Evolutionary conservation across 2,797 vertebrate genomes (phyloP).

Genomic region (Anomalospiza imberbis): DNA sequence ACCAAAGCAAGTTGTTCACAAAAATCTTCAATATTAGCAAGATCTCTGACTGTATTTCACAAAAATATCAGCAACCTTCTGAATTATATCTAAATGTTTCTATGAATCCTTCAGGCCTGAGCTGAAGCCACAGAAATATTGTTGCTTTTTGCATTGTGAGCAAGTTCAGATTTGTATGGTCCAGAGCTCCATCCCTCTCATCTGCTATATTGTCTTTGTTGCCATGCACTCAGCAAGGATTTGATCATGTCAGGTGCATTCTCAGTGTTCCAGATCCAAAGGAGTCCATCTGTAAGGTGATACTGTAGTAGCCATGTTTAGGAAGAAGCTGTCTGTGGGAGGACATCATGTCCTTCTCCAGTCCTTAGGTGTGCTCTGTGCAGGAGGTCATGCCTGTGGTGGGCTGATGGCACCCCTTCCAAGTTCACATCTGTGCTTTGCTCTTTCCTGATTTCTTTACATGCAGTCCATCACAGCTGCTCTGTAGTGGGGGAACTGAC

Average conservation of each 20-base stretch:
- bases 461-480: background rate
- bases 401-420: background rate
- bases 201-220: background rate
- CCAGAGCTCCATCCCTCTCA: background rate
- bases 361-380: rapidly evolving
- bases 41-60: background rate
- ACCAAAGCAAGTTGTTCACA: background rate
- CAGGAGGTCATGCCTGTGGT: background rate
- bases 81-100: background rate
- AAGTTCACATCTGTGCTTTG: rapidly evolving
- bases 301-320: rapidly evolving
- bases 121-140: background rate
- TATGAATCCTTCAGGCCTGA: background rate
- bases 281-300: background rate
- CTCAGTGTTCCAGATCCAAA: background rate
- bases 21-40: background rate
- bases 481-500: background rate
- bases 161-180: background rate
- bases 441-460: background rate
- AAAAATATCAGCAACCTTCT: background rate
- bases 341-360: background rate
- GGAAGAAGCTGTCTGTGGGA: background rate
- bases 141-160: background rate
- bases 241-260: rapidly evolving
- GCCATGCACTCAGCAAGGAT: background rate